Evolutionary conservation across 2,113 vertebrate species (phyloP).

Genomic region (Perca fluviatilis): DNA sequence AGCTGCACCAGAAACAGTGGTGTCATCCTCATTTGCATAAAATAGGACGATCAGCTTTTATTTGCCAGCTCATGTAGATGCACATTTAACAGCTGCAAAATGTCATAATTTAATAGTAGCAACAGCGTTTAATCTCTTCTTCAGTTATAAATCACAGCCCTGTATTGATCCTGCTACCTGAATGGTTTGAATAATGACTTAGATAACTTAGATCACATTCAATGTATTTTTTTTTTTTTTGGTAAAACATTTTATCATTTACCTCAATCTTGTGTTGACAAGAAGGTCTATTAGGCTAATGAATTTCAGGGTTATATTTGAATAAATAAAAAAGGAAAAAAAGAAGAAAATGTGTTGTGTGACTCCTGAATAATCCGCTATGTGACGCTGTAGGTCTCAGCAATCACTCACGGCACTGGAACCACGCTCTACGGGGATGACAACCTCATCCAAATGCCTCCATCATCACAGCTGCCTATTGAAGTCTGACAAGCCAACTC

Average conservation of each 20-base stretch:
- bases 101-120: not conserved
- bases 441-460: slow-evolving; percentile 41
- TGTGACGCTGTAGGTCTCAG: slow-evolving; percentile 22
- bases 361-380: slow-evolving; percentile 29
- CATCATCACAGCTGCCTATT: slow-evolving; percentile 64
- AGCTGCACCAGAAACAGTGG: not conserved
- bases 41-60: not conserved
- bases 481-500: slow-evolving; percentile 54
- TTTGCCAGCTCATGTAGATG: not conserved
- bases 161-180: not conserved
- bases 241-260: not conserved
- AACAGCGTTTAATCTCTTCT: slow-evolving; percentile 5
- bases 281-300: not conserved
- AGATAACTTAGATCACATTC: not conserved
- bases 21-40: slow-evolving; percentile 32
- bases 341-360: not conserved
- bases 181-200: slow-evolving; percentile 8
- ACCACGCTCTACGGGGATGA: slow-evolving; percentile 1
- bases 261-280: not conserved
- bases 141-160: not conserved
- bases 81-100: not conserved
- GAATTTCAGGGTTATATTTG: not conserved
- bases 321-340: not conserved
- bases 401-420: slow-evolving; percentile 1
- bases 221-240: not conserved